Base-by-base conservation (phyloP, 2,113 vertebrate genomes). In the Otocyon megalotis region DNA sequence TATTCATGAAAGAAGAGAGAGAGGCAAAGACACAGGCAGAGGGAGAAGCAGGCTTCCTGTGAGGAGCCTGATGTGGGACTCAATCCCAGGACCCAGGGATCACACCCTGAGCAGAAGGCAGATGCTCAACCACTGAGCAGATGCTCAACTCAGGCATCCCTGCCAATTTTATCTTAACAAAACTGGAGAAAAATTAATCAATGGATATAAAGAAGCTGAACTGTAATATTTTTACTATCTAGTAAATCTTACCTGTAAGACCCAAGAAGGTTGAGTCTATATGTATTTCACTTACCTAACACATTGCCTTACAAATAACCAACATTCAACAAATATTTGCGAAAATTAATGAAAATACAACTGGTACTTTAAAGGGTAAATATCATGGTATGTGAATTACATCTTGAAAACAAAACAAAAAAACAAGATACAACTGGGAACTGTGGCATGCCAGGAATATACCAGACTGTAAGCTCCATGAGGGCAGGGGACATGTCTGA, bases 161-260 rank as follows among this genome's bases (percentile, higher is more conserved):
- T 43, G 43, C 43, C 43, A 43, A 43, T 43, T 43, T 43, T 60
- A 50, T 69, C 15, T 80, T 37, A 93, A 22, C 60, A 60, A 79
- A 67, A 80, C 62, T 22, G 50, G 53, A 48, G 28, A 5, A 24
- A 53, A 43, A 63, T 50, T 79, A 76, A 72, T 16, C 15, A 50
- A 5, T 53, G 17, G 35, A 84, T 82, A 82, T 81, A 58, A 83
- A 90, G 58, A 92, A 80, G 56, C 19, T 90, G 54, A 96, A 84
- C 48, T 91, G 69, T 71, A 74, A 28, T 9, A 35, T 81, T 92
- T 48, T 80, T 72, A 60, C 71, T 76, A 15, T 62, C 22, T 84
- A 28, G 54, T 67, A 89, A 88, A 58, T 69, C 53, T 86, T 48
- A 74, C 72, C 53, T 74, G 7, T 54, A 80, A 63, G 56, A n/a